A percentile compares a stretch with the other conserved stretches of the same genome.
Evolutionary conservation across 2,797 vertebrate genomes (phyloP).

Genomic region (Peromyscus attwateri): DNA sequence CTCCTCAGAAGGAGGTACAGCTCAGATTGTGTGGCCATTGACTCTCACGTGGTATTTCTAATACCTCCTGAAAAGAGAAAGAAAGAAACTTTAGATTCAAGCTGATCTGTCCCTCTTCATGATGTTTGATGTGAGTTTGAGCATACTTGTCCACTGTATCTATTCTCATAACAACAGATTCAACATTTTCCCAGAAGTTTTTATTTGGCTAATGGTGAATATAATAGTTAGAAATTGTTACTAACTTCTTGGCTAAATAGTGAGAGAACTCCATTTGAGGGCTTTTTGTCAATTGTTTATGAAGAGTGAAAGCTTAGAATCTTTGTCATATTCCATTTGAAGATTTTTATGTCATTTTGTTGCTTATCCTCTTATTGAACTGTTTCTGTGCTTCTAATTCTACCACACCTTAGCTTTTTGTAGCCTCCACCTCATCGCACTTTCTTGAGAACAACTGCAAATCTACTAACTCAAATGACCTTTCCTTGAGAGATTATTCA

Average conservation of each 20-base stretch:
- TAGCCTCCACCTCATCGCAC: not conserved
- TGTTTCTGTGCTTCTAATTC: not conserved
- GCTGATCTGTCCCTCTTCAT: not conserved
- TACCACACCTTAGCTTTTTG: not conserved
- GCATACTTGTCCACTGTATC: not conserved
- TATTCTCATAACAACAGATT: not conserved
- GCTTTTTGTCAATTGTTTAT: not conserved
- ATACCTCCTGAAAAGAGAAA: not conserved
- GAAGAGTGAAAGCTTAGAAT: not conserved
- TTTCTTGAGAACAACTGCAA: conserved; percentile 49
- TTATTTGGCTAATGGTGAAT: not conserved
- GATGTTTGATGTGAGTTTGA: not conserved
- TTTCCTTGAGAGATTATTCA: conserved; percentile 38
- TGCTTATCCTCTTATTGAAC: not conserved
- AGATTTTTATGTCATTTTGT: not conserved
- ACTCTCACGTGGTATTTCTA: not conserved
- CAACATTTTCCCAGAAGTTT: not conserved
- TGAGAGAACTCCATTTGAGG: not conserved
- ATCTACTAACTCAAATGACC: conserved; percentile 34
- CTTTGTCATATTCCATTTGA: not conserved
- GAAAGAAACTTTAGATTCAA: not conserved
- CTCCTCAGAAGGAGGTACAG: not conserved
- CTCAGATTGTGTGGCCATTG: not conserved
- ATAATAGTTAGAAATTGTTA: not conserved
- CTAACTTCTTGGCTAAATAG: not conserved